These are phyloP conservation scores for Scyliorhinus canicula DNA, from an alignment of 2,797 vertebrate genomes.

Conservation along the genomic window DNA sequence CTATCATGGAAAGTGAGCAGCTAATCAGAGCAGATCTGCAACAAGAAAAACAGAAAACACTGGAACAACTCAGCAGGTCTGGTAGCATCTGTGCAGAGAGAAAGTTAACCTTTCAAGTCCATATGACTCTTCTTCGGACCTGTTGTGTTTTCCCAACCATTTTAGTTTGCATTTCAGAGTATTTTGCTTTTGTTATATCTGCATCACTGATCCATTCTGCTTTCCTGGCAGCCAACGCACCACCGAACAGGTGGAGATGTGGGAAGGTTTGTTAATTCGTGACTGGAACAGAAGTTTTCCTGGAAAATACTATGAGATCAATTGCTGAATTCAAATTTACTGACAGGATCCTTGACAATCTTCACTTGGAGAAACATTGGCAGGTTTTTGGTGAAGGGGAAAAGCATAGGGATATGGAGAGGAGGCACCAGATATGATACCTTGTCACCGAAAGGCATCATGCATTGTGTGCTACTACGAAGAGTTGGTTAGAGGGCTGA, in stretches of 20 bases:
- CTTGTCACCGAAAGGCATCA: neutral
- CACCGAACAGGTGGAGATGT: neutral
- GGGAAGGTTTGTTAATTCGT: neutral
- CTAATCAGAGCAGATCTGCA: neutral
- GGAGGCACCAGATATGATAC: neutral
- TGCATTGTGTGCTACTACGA: neutral
- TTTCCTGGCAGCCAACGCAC: neutral
- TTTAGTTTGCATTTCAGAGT: no score
- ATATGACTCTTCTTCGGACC: no score
- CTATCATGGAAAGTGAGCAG: slow-evolving; percentile 18
- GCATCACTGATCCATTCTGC: slow-evolving; percentile 2
- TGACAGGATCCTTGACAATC: neutral
- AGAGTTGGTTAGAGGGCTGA: neutral
- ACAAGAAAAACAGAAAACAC: no score
- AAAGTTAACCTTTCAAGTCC: no score
- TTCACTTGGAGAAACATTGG: neutral
- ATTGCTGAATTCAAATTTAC: neutral
- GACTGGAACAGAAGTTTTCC: neutral
- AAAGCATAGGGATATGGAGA: neutral
- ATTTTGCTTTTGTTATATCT: neutral
- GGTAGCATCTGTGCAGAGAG: no score
- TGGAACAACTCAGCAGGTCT: no score
- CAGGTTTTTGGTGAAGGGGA: neutral
- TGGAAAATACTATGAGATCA: neutral
- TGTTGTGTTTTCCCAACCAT: no score